Evolutionary conservation across 2,888 invertebrate species (phyloP).

Genomic region (Acanthosepion esculentum): DNA sequence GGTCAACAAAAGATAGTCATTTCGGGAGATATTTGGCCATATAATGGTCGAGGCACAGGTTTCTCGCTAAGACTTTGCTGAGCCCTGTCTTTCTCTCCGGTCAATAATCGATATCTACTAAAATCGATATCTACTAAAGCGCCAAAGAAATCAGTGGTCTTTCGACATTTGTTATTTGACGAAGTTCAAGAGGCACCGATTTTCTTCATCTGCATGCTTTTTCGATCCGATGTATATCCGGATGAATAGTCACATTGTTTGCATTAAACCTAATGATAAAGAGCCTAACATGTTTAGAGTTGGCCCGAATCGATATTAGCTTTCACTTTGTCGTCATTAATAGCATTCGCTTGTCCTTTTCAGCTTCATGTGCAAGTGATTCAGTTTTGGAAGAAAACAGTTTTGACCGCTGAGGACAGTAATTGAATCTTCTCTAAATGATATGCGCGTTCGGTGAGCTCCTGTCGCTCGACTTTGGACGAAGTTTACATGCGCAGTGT

Average conservation of each 20-base stretch:
- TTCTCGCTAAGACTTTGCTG: not conserved
- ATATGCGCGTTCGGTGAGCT: not conserved
- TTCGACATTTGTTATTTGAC: not conserved
- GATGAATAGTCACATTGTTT: constrained; percentile 4
- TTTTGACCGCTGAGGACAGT: not conserved
- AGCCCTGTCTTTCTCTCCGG: not conserved
- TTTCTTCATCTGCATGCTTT: constrained; percentile 16
- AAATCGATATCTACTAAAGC: not conserved
- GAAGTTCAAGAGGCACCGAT: not conserved
- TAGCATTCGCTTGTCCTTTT: not conserved
- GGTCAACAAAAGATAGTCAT: not conserved
- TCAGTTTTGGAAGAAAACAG: not conserved
- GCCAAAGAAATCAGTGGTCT: not conserved
- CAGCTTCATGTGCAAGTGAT: not conserved
- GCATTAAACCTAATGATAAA: constrained; percentile 20
- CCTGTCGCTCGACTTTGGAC: not conserved
- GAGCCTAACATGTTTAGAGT: constrained; percentile 6
- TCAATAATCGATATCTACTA: not conserved
- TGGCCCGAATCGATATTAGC: not conserved
- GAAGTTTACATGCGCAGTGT: not conserved
- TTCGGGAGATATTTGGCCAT: not conserved
- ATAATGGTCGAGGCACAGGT: not conserved
- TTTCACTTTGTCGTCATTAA: not conserved
- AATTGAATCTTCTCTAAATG: constrained; percentile 9
- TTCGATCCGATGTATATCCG: not conserved